Evolutionary conservation across 2,888 invertebrate species (phyloP), one percentile per base, ranked within the genome.

Genomic region (Dioctria linearis): DNA sequence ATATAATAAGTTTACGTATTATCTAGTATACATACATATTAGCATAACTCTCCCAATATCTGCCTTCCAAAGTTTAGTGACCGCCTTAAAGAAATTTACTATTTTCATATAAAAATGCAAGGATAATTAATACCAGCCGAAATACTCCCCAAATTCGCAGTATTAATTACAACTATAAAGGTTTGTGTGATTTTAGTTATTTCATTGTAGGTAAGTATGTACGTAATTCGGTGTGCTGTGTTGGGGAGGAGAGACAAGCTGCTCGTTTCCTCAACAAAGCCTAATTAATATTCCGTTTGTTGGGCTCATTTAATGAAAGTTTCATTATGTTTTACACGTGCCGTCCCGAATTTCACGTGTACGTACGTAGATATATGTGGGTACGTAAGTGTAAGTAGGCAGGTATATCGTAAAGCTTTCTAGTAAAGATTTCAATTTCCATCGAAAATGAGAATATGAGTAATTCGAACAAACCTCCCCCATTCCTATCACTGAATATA

Each of bases 251-350:
- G 37, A 5, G 69, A 5, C 5, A 51, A 8, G 69, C 5, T 5
- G 4, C 6, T 5, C 0, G 37, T 25, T 37, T 51, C 51, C 39
- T 25, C 49, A 25, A 67, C 13, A 37, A 51, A 69, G 49, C 51
- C 51, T 51, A 69, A 69, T 69, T 69, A 69, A 69, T 42, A 69
- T 69, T 69, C 51, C 39, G 69, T n/a, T 69, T 69, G 49, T 39
- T 49, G 49, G 69, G 49, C 49, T 69, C 69, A 69, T 69, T 69
- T 51, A 49, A 69, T 51, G 69, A 51, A 69, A 69, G 51, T 69
- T 25, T 25, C 43, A 69, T 69, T 69, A 39, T 69, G 51, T 13
- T 51, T 69, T 69, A 49, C 69, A 69, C 69, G 69, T 69, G 69
- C 25, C 25, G 25, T 25, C 1, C 25, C 2, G 25, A 25, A 25